A percentile compares a stretch with the other conserved stretches of the same genome.
Conservation (phyloP, 2,797 vertebrate genomes). For the Fistularia tabacaria region DNA sequence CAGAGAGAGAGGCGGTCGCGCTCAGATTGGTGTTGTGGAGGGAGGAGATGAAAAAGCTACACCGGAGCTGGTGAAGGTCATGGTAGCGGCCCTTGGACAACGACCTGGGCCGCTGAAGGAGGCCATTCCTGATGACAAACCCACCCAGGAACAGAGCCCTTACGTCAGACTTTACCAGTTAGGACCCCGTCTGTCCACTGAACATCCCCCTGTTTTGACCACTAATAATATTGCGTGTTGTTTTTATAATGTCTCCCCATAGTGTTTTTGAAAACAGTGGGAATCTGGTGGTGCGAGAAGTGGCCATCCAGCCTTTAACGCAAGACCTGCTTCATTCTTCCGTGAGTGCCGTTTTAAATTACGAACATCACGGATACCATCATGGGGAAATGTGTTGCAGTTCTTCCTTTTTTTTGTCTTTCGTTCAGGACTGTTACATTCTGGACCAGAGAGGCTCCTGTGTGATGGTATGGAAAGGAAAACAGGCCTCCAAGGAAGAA, state of each 20-base stretch:
- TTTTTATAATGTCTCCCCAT: slow-evolving; percentile 15
- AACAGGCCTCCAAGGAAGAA: slow-evolving; percentile 78
- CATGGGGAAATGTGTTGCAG: too few relatives aligned
- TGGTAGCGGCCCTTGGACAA: slow-evolving; percentile 81
- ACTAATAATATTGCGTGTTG: neutral
- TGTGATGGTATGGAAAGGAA: slow-evolving; percentile 90
- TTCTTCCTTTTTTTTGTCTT: slow-evolving; percentile 1
- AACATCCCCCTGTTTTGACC: neutral
- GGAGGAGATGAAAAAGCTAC: slow-evolving; percentile 73
- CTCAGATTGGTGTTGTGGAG: slow-evolving; percentile 81
- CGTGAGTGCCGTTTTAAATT: slow-evolving; percentile 56
- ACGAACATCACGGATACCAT: too few relatives aligned
- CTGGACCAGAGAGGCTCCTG: slow-evolving; percentile 81
- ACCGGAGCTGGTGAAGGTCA: slow-evolving; percentile 83
- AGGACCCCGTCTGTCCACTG: slow-evolving; percentile 5
- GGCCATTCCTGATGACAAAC: slow-evolving; percentile 54
- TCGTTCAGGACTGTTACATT: slow-evolving; percentile 84
- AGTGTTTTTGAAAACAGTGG: slow-evolving; percentile 83
- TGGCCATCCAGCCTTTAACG: slow-evolving; percentile 83
- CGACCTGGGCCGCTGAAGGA: slow-evolving; percentile 66
- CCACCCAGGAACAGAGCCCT: slow-evolving; percentile 64
- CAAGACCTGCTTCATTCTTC: slow-evolving; percentile 83
- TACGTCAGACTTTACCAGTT: slow-evolving; percentile 85
- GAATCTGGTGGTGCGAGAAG: slow-evolving; percentile 84
- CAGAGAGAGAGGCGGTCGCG: slow-evolving; percentile 82